Percentiles rank a stretch among this genome's conserved stretches.
Conservation (phyloP, 2,888 invertebrate genomes). For the Deroplatys truncata region DNA sequence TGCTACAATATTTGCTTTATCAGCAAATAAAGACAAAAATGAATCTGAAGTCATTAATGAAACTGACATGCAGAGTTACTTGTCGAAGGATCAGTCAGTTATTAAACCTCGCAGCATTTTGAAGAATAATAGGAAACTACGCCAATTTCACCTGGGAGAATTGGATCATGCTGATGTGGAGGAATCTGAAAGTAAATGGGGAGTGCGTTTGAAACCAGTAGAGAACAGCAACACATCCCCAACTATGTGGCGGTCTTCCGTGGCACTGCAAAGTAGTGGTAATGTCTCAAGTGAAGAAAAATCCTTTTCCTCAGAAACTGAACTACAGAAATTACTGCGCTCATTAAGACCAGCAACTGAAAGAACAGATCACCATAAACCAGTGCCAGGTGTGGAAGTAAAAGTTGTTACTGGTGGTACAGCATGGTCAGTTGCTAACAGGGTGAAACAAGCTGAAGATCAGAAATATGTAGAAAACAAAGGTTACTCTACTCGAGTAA, state of each 20-base stretch:
- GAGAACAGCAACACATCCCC: constrained; percentile 38
- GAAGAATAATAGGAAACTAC: constrained; percentile 24
- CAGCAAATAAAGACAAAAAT: neutral
- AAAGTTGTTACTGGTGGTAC: constrained; percentile 4
- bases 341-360: constrained; percentile 29
- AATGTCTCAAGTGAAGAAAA: neutral
- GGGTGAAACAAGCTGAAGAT: constrained; percentile 49
- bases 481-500: constrained; percentile 58
- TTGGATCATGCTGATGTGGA: neutral
- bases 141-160: constrained; percentile 20
- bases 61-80: neutral
- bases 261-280: constrained; percentile 40
- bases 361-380: neutral
- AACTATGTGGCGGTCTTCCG: constrained; percentile 46
- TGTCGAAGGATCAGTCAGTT: constrained; percentile 36
- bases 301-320: neutral
- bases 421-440: constrained; percentile 48
- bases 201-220: constrained; percentile 48
- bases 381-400: constrained; percentile 5
- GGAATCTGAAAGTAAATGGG: constrained; percentile 44
- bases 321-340: constrained; percentile 30
- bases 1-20: constrained; percentile 15
- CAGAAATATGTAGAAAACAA: constrained; percentile 34
- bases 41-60: neutral
- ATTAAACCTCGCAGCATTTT: constrained; percentile 25